Evolutionary conservation across 2,888 invertebrate genomes (phyloP), one percentile per base, ranked within the genome.

Genomic region (Idaea straminata): DNA sequence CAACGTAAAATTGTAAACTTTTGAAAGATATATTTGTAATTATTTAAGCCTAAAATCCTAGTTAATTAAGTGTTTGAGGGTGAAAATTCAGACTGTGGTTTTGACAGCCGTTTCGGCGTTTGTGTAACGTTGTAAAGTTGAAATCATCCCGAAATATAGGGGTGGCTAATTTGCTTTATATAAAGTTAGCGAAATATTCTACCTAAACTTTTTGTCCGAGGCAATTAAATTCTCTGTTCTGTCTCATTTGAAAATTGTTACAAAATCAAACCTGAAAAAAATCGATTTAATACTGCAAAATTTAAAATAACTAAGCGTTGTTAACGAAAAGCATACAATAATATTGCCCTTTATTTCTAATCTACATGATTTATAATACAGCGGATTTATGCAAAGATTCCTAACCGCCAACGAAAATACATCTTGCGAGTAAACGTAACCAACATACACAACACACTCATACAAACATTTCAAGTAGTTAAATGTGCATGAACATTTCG

Each of bases 21-120:
- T 76, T 74, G 67, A 71, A 66, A 79, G 78, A 83, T 84, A 77
- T 81, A 83, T 77, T 80, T 79, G 75, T 81, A 81, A 84, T 84
- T 78, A 79, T 75, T 80, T 71, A 76, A 78, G 79, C 47, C 13
- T 76, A 76, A 73, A 73, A 70, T 74, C 68, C 72, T 73, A 69
- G 75, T 69, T 81, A 76, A 82, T 82, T 80, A 75, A 70, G 64
- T 70, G 78, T 74, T 78, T 74, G 66, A 47, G 62, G 69, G 72
- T 71, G 73, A 71, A 68, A 66, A 66, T 72, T 76, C 69, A 59
- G 66, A 59, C 57, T 68, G 69, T 73, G 72, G 70, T 75, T 72
- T 70, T 62, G 57, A 62, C 62, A 62, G 62, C 57, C 34, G 5
- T 57, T 47, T 62, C n/a, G 16, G n/a, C 16, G 16, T 61, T 61